Conservation (phyloP, 2,113 vertebrate species). For the Ellobius talpinus region DNA sequence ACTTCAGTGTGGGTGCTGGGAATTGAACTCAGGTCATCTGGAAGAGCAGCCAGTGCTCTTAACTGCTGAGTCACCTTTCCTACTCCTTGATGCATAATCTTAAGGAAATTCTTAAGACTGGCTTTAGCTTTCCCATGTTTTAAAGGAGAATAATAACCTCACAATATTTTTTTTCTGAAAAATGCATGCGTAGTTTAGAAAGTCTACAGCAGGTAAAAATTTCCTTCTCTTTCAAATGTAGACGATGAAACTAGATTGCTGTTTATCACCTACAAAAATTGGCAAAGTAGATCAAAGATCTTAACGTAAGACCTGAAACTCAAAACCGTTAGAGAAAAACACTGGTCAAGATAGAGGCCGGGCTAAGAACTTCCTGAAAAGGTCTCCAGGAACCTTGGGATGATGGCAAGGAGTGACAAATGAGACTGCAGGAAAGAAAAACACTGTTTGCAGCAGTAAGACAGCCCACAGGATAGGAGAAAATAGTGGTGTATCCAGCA, state of each 20-base stretch:
- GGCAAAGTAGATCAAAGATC: neutral
- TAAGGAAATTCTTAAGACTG: neutral
- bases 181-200: neutral
- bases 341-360: accelerated
- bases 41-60: neutral
- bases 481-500: neutral
- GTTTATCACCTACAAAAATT: neutral
- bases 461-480: neutral
- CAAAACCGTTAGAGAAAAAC: neutral
- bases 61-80: neutral
- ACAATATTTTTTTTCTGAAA: neutral
- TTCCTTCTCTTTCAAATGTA: neutral
- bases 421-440: neutral
- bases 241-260: neutral
- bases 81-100: neutral
- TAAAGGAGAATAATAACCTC: neutral
- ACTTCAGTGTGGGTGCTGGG: neutral
- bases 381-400: neutral
- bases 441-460: accelerated
- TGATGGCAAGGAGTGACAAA: too few relatives aligned
- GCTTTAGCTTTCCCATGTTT: neutral
- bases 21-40: neutral
- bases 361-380: neutral
- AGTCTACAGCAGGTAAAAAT: neutral
- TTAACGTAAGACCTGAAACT: neutral